These are phyloP conservation scores for Sesamia nonagrioides DNA, from an alignment of 1,140 invertebrate species.

Conservation along the genomic window DNA sequence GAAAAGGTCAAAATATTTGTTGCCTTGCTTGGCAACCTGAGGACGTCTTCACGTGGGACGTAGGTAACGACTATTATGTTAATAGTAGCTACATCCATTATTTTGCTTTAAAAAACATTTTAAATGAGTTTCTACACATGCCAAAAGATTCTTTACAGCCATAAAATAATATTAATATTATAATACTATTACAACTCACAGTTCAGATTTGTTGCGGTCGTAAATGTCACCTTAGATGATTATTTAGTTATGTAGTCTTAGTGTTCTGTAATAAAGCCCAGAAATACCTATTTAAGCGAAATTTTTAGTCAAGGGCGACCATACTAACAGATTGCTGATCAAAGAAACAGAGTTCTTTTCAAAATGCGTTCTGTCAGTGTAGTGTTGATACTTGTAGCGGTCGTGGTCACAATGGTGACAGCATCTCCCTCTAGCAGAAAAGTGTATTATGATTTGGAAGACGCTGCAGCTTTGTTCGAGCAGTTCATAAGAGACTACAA, in stretches of 20 bases:
- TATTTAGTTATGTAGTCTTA: neutral
- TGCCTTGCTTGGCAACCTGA: too few species aligned
- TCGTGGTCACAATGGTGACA: neutral
- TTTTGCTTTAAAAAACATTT: too few species aligned
- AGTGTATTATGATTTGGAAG: slow-evolving; percentile 61
- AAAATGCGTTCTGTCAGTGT: slow-evolving; percentile 18
- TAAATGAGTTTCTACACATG: too few species aligned
- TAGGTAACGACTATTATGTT: too few species aligned
- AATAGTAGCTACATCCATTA: too few species aligned
- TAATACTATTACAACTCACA: neutral
- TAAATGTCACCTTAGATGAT: neutral
- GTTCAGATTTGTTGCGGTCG: neutral
- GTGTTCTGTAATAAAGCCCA: neutral
- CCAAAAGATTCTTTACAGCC: too few species aligned
- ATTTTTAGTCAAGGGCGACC: neutral
- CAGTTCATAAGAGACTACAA: slow-evolving; percentile 65
- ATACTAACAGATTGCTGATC: neutral
- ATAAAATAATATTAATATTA: too few species aligned
- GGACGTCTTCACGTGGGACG: too few species aligned
- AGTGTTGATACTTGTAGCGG: neutral
- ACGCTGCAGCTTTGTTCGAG: slow-evolving; percentile 65
- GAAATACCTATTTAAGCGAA: neutral
- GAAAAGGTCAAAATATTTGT: too few species aligned
- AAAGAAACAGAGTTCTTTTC: neutral
- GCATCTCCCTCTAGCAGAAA: slow-evolving; percentile 18